A percentile compares a stretch with the other conserved stretches of the same genome.
Evolutionary conservation across 2,888 invertebrate species (phyloP).

Genomic region (Portevinia maculata): DNA sequence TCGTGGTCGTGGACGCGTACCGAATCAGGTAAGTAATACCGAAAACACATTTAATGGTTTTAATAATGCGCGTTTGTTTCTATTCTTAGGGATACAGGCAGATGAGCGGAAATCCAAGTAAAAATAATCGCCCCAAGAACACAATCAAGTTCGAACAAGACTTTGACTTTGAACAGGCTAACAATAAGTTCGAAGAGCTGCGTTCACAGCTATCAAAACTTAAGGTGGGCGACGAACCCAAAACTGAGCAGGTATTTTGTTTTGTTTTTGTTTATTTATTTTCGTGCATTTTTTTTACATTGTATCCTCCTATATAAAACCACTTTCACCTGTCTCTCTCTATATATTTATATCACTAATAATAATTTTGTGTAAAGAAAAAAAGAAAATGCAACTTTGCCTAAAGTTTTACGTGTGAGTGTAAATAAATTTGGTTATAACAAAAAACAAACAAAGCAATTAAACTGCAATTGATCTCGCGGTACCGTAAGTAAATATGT

Average conservation of each 20-base stretch:
- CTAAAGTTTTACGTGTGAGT: conserved; percentile 7
- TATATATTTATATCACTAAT: conserved; percentile 14
- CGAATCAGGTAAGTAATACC: conserved; percentile 78
- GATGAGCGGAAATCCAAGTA: conserved; percentile 82
- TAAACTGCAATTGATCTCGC: conserved; percentile 3
- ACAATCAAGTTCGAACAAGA: conserved; percentile 93
- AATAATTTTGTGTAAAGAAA: too few species aligned
- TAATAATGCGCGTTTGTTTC: neutral
- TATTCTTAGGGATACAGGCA: conserved; percentile 81
- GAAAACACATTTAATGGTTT: neutral
- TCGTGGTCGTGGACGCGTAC: conserved; percentile 82
- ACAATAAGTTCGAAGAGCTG: conserved; percentile 97
- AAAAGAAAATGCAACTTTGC: neutral
- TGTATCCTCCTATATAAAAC: conserved; percentile 4
- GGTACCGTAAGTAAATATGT: conserved; percentile 35
- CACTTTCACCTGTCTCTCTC: conserved; percentile 4
- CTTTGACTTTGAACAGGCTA: conserved; percentile 99
- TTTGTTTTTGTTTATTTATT: conserved; percentile 60
- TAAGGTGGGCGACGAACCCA: conserved; percentile 86
- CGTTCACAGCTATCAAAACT: conserved; percentile 92
- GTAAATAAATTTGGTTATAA: conserved; percentile 25
- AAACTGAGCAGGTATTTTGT: conserved; percentile 83
- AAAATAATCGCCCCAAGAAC: conserved; percentile 83
- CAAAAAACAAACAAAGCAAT: conserved; percentile 7
- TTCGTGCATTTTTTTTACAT: conserved; percentile 13